These are phyloP conservation scores for Corythaeola cristata DNA, from an alignment of 2,113 vertebrate genomes.

Conservation along the genomic window DNA sequence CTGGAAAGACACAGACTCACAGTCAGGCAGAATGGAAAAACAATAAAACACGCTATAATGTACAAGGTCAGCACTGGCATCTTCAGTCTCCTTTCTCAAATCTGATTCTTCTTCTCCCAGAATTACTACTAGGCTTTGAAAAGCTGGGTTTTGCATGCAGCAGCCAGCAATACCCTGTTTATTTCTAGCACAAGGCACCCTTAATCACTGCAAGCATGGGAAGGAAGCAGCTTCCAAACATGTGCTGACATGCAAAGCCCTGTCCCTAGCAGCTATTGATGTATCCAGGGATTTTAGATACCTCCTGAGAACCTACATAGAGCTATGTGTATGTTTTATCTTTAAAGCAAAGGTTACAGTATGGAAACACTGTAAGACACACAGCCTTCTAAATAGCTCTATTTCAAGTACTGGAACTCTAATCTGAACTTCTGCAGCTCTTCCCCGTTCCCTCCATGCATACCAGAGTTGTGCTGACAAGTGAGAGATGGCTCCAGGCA, in stretches of 20 bases:
- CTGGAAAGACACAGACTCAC: not conserved
- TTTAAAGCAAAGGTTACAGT: not conserved
- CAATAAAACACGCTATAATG: not conserved
- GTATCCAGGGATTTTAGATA: not conserved
- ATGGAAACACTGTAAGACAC: not conserved
- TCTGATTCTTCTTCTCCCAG: not conserved
- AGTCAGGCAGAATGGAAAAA: not conserved
- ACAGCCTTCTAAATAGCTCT: not conserved
- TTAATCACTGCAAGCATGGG: not conserved
- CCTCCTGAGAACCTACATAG: not conserved
- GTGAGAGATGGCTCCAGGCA: not conserved
- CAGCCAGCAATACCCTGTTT: not conserved
- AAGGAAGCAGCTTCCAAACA: not conserved
- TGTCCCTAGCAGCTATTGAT: not conserved
- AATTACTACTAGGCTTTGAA: not conserved
- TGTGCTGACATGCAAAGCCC: not conserved
- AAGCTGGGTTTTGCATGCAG: not conserved
- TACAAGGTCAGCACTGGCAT: not conserved
- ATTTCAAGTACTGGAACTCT: not conserved
- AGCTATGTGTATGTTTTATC: not conserved
- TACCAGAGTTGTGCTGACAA: not conserved
- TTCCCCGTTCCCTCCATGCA: not conserved
- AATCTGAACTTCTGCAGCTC: not conserved
- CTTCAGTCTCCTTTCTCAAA: not conserved
- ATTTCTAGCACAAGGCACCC: not conserved